Evolutionary conservation across 2,888 invertebrate genomes (phyloP).

Genomic region (Aphrophora alni): DNA sequence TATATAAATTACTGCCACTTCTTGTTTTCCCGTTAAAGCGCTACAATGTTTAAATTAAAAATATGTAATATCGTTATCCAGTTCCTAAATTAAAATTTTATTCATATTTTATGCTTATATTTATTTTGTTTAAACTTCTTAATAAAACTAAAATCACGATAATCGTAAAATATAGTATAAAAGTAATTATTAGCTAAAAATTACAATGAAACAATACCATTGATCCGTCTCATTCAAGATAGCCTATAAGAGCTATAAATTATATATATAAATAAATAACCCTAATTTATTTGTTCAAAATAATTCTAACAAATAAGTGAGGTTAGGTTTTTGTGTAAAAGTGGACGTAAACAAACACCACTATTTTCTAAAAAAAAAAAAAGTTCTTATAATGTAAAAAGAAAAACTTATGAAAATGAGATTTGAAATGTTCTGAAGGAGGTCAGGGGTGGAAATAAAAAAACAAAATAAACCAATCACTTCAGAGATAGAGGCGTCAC

Average conservation of each 20-base stretch:
- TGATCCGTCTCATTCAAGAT: background rate
- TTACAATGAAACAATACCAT: background rate
- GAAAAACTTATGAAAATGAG: constrained; percentile 2
- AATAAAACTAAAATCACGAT: too few relatives aligned
- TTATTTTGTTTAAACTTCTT: too few relatives aligned
- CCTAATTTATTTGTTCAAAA: background rate
- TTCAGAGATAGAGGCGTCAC: constrained; percentile 28
- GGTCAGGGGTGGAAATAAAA: background rate
- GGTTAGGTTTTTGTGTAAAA: background rate
- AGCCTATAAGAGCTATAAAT: background rate
- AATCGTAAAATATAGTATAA: too few relatives aligned
- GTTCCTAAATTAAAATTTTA: too few relatives aligned
- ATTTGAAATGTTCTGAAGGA: background rate
- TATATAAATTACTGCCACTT: too few relatives aligned
- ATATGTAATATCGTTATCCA: too few relatives aligned
- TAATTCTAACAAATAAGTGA: background rate
- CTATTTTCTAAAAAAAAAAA: background rate
- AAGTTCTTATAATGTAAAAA: background rate
- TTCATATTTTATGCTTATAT: too few relatives aligned
- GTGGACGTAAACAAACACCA: background rate
- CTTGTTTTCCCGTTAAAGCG: too few relatives aligned
- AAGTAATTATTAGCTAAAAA: too few relatives aligned
- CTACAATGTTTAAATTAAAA: too few relatives aligned
- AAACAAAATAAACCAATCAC: background rate
- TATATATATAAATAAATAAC: background rate